These are phyloP conservation scores for Philaethria dido DNA, from an alignment of 2,888 invertebrate genomes.

Conservation along the genomic window DNA sequence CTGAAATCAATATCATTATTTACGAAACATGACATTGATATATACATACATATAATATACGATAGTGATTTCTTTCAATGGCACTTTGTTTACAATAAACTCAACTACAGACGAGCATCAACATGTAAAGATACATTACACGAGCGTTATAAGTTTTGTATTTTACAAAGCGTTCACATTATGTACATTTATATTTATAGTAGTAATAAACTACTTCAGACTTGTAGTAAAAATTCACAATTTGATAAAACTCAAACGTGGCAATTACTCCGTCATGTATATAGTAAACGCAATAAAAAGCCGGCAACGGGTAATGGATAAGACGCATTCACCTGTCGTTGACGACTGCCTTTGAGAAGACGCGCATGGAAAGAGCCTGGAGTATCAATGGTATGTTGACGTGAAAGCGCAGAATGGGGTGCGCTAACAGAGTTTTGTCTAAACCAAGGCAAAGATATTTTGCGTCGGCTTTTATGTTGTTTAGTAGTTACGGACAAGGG, in stretches of 20 bases:
- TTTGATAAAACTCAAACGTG: conserved; percentile 20
- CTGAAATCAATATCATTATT: conserved; percentile 1
- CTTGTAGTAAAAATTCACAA: conserved; percentile 8
- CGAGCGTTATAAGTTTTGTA: conserved; percentile 21
- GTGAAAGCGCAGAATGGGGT: conserved; percentile 89
- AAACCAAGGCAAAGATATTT: conserved; percentile 96
- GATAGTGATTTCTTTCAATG: conserved; percentile 22
- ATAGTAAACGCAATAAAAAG: conserved; percentile 8
- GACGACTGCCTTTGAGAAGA: conserved; percentile 87
- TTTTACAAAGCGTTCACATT: conserved; percentile 25
- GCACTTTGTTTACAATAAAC: conserved; percentile 37
- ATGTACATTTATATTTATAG: conserved; percentile 30
- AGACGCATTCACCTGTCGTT: conserved; percentile 73
- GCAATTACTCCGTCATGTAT: conserved; percentile 17
- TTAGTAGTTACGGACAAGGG: conserved; percentile 61
- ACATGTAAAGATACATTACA: conserved; percentile 34
- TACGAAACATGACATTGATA: conserved; percentile 4
- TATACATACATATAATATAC: neutral
- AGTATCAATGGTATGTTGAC: conserved; percentile 96
- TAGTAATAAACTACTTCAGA: conserved; percentile 20
- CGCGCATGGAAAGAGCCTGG: conserved; percentile 93
- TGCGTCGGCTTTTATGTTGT: conserved; percentile 89
- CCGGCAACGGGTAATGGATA: conserved; percentile 34
- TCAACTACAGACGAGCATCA: conserved; percentile 33
- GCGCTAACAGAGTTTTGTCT: conserved; percentile 90